Evolutionary conservation across 2,113 vertebrate genomes (phyloP).

Genomic region (Hippopotamus amphibius): DNA sequence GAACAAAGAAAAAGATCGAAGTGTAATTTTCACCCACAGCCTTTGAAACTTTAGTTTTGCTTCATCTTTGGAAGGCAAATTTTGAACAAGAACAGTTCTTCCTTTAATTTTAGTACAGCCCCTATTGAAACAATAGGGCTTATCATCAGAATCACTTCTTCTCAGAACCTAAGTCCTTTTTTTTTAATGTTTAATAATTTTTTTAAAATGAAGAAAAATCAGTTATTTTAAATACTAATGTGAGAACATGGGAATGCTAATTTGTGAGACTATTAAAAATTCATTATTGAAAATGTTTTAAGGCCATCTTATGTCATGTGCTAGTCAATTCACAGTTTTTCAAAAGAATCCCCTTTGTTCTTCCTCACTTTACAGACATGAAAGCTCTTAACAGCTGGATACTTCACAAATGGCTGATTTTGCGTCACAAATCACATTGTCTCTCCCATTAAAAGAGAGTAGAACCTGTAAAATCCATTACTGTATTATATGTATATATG

Average conservation of each 20-base stretch:
- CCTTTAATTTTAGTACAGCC: background rate
- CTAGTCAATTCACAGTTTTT: background rate
- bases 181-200: constrained; percentile 7
- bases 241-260: background rate
- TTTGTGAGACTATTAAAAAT: background rate
- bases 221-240: background rate
- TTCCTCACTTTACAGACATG: background rate
- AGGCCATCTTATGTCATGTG: background rate
- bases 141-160: background rate
- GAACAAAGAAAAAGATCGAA: background rate
- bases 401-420: background rate
- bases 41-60: background rate
- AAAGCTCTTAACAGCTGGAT: background rate
- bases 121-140: background rate
- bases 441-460: background rate
- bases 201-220: background rate
- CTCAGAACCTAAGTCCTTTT: background rate
- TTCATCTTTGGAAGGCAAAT: background rate
- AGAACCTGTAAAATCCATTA: background rate
- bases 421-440: background rate
- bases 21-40: background rate
- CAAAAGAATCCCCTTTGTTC: background rate
- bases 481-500: too few relatives aligned
- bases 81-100: background rate
- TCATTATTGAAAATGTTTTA: background rate